Evolutionary conservation across 2,888 invertebrate genomes (phyloP), one percentile per base, ranked within the genome.

Genomic region (Petrolisthes manimaculis): DNA sequence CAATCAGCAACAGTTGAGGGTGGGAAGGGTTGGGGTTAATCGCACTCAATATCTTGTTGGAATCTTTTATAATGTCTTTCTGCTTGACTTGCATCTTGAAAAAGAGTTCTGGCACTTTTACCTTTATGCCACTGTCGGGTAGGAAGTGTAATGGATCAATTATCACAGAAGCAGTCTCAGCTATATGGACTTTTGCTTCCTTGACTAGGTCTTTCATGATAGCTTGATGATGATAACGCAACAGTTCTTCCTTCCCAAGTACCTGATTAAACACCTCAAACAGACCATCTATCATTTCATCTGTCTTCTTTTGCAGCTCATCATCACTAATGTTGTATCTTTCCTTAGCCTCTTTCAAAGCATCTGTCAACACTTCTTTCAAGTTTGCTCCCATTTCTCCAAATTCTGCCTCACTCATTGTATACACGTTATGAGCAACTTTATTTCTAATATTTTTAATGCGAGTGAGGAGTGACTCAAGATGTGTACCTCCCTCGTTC

Each of bases 381-480:
- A 83, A 54, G 4, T 83, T 12, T 9, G 9, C 53, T 5, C 8
- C 21, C 3, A 18, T 53, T 5, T 71, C 12, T 5, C 21, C 9
- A 55, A 71, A 71, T 5, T 83, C 74, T n/a, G 24, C 14, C 14
- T 83, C 54, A 74, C 54, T 71, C 51, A 83, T 56, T 8, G 24
- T 67, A 4, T 51, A 37, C 1, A n/a, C 8, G 6, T 74, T 54
- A 9, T 71, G 74, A 24, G 74, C n/a, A n/a, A 4, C 21, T 54
- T 83, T 24, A n/a, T 83, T 83, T 18, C 83, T 71, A n/a, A 71
- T 83, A 21, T 83, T 83, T 24, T 83, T 83, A n/a, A 83, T 71
- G 54, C 37, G 37, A 37, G 37, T 37, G 37, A 37, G 37, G 37
- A 37, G 37, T 37, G 37, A 37, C 21, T n/a, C 24, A 69, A 18